Evolutionary conservation across 2,888 invertebrate genomes (phyloP).

Genomic region (Drosophila kuntzei): DNA sequence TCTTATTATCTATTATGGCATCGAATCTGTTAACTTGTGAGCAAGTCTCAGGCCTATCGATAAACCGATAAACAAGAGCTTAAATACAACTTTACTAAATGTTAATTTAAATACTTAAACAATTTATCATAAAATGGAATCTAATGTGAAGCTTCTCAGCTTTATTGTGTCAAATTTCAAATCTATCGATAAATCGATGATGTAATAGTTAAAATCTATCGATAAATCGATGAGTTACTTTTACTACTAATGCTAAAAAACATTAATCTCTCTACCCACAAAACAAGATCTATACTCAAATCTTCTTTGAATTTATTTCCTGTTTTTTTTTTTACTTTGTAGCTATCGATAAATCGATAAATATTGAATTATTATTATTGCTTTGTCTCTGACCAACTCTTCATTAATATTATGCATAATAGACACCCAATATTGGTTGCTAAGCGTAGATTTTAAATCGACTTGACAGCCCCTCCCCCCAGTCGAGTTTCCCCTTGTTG

Average conservation of each 20-base stretch:
- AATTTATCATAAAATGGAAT: too few species aligned
- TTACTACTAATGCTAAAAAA: background rate
- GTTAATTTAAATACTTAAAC: too few species aligned
- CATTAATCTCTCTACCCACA: too few species aligned
- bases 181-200: background rate
- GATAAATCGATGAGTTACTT: background rate
- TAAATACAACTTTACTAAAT: too few species aligned
- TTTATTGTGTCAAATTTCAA: background rate
- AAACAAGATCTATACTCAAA: too few species aligned
- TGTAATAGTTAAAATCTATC: too few species aligned
- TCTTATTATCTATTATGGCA: too few species aligned
- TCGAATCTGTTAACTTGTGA: too few species aligned
- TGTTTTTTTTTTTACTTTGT: background rate
- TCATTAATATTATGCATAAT: background rate
- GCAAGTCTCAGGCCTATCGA: background rate
- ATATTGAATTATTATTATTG: background rate
- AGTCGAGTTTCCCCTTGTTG: background rate
- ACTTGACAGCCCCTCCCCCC: background rate
- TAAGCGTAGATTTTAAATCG: background rate
- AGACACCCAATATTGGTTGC: background rate
- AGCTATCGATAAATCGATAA: conserved; percentile 11
- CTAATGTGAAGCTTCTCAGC: too few species aligned
- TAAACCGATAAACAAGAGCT: too few species aligned
- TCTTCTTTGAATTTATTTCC: background rate
- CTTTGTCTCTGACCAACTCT: background rate